Evolutionary conservation across 2,888 invertebrate species (phyloP).

Genomic region (Sphecodes monilicornis): DNA sequence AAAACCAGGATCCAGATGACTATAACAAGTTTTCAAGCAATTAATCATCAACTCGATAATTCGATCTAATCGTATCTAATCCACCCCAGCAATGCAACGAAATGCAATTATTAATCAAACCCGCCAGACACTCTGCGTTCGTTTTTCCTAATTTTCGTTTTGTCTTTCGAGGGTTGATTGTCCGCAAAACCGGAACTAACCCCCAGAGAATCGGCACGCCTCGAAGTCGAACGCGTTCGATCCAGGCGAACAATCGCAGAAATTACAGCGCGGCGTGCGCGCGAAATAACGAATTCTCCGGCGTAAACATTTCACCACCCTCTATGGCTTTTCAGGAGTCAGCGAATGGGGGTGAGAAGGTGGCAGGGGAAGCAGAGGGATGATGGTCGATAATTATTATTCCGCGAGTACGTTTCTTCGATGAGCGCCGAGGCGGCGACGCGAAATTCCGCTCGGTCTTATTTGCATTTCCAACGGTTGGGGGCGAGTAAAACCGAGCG

Average conservation of each 20-base stretch:
- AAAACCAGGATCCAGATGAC: no score
- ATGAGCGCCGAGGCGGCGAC: slow-evolving; percentile 20
- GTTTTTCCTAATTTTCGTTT: no score
- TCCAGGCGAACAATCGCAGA: background rate
- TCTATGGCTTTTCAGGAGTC: background rate
- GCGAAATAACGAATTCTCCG: slow-evolving; percentile 15
- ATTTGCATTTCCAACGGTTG: slow-evolving; percentile 40
- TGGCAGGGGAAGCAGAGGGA: background rate
- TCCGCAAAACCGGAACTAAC: background rate
- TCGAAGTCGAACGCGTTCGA: background rate
- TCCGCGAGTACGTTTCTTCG: slow-evolving; percentile 20
- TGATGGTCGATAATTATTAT: slow-evolving; percentile 45
- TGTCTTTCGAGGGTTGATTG: background rate
- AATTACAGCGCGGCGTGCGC: background rate
- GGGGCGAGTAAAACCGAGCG: no score
- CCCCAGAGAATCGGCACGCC: background rate
- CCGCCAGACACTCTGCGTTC: background rate
- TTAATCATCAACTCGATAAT: no score
- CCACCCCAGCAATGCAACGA: no score
- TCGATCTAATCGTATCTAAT: background rate
- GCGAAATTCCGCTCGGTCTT: slow-evolving; percentile 25
- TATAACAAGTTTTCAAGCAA: no score
- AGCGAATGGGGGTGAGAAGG: background rate
- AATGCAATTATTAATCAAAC: background rate
- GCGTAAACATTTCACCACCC: slow-evolving; percentile 18